Evolutionary conservation across 2,113 vertebrate genomes (phyloP), one percentile per base, ranked within the genome.

Genomic region (Engraulis encrasicolus): DNA sequence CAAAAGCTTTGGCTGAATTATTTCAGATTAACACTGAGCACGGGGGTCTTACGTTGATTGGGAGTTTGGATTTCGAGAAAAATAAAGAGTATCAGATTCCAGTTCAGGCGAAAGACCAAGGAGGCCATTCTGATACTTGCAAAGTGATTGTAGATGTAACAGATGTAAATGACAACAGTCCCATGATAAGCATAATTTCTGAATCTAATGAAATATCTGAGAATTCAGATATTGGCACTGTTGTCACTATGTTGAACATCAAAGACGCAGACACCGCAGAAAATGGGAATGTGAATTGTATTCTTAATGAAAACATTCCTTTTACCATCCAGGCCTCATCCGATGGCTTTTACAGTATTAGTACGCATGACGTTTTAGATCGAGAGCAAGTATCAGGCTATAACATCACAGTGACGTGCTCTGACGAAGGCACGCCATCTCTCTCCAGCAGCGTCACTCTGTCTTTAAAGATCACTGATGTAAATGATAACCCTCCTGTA

Each of bases 261-360:
- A 88, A 91, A 83, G 92, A 93, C 31, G 86, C 89, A 0, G 93
- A 93, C 71, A 92, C 91, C 2, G 90, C 84, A 20, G 82, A 38
- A 0, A 92, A 93, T 71, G 93, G 92, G 0, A 82, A 87, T 15
- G 87, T 93, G 0, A 14, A 77, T 0, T 94, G 93, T 66, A 6
- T 40, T 0, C 89, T 92, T 0, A 83, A 74, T 79, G 80, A 88
- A 54, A 80, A 87, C 34, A 82, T 85, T 0, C 88, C 91, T 0
- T 92, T 94, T 88, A 78, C 80, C 71, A 91, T 94, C 7, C 89
- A 87, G 71, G 78, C 78, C 12, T 88, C 89, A 6, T 80, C 87
- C 0, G 90, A 71, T 61, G 88, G 90, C 84, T 93, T 91, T 52
- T 94, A 90, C 48, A 90, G 89, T 0, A 15, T 94, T 0, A 4